Evolutionary conservation across 2,888 invertebrate species (phyloP).

Genomic region (Cantharis lateralis): DNA sequence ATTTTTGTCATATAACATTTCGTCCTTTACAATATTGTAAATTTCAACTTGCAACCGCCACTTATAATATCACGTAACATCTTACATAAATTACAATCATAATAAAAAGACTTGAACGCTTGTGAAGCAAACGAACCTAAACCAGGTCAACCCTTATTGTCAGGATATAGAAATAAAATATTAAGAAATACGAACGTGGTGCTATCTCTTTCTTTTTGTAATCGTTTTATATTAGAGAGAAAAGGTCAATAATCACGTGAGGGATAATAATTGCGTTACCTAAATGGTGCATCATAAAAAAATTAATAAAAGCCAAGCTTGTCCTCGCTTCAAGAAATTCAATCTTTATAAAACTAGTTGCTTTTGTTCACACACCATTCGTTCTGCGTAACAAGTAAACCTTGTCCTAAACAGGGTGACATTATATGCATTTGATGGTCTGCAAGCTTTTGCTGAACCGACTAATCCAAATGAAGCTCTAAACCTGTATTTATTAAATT

Average conservation of each 20-base stretch:
- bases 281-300: conserved; percentile 16
- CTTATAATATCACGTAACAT: conserved; percentile 30
- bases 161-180: neutral
- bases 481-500: neutral
- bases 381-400: conserved; percentile 16
- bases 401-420: conserved; percentile 7
- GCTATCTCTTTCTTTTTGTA: neutral
- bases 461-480: neutral
- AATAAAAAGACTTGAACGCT: conserved; percentile 23
- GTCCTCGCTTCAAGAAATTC: conserved; percentile 25
- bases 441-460: neutral
- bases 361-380: conserved; percentile 22
- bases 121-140: conserved; percentile 21
- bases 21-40: conserved; percentile 15
- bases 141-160: conserved; percentile 18
- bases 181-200: neutral
- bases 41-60: conserved; percentile 27
- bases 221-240: neutral
- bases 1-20: neutral
- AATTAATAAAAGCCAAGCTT: conserved; percentile 23
- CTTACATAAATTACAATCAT: conserved; percentile 27
- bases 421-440: neutral
- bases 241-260: neutral
- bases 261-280: conserved; percentile 11
- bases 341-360: conserved; percentile 28